phyloP scores from a whole-genome alignment of 2,113 vertebrate genomes.

The Psettodes erumei region DNA sequence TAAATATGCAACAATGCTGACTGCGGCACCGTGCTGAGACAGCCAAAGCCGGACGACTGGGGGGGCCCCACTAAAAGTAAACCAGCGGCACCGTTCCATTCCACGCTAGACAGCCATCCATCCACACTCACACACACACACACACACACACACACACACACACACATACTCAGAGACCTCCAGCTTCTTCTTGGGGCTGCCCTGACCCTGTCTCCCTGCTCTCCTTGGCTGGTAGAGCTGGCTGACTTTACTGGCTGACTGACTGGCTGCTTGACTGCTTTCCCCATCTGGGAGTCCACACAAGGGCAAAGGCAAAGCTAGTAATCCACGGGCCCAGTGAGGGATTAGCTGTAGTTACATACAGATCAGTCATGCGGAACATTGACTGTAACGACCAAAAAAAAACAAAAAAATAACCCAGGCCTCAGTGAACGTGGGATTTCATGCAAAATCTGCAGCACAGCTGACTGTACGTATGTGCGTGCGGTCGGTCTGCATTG shows the following conservation, averaged over 20 bases:
- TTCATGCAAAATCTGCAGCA: slow-evolving; percentile 27
- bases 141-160: slow-evolving; percentile 13
- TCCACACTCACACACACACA: slow-evolving; percentile 7
- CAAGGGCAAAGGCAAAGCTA: slow-evolving; percentile 54
- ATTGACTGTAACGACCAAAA: slow-evolving; percentile 30
- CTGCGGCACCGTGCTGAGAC: slow-evolving; percentile 92
- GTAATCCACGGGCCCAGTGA: slow-evolving; percentile 58
- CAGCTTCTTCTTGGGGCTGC: slow-evolving; percentile 19
- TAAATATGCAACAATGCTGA: slow-evolving; percentile 99
- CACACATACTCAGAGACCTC: slow-evolving; percentile 6
- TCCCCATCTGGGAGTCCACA: slow-evolving; percentile 43
- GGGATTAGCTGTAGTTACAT: slow-evolving; percentile 65
- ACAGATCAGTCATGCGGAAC: slow-evolving; percentile 62
- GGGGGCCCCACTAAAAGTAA: slow-evolving; percentile 65
- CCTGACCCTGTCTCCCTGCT: slow-evolving; percentile 16
- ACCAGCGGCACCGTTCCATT: slow-evolving; percentile 24
- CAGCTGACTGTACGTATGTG: slow-evolving; percentile 1
- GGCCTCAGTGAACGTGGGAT: slow-evolving; percentile 30
- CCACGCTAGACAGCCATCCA: neutral
- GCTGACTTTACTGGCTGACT: slow-evolving; percentile 18
- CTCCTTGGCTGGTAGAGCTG: slow-evolving; percentile 24
- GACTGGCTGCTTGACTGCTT: slow-evolving; percentile 30
- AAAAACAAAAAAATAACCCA: neutral
- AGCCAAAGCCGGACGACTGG: slow-evolving; percentile 84
- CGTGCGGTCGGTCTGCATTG: slow-evolving; percentile 7